phyloP scores from a whole-genome alignment of 2,797 vertebrate species.

The Thalassophryne amazonica region DNA sequence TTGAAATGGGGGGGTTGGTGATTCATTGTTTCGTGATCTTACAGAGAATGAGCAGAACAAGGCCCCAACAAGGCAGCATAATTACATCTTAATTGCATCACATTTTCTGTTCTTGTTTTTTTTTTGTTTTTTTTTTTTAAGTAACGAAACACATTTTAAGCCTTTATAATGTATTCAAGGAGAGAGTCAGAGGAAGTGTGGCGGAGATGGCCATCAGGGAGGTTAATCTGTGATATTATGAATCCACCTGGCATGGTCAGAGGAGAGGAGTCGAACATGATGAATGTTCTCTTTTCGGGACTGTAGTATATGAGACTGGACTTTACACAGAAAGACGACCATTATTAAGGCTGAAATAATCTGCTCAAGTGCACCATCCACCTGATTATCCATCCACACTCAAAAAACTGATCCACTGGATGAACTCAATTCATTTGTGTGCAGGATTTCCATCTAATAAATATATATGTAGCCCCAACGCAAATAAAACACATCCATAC shows the following conservation, averaged over 20 bases:
- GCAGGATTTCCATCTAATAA: no score
- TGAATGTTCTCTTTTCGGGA: constrained; percentile 19
- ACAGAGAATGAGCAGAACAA: constrained; percentile 26
- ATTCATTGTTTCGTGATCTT: constrained; percentile 40
- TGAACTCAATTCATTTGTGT: no score
- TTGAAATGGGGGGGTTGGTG: not conserved
- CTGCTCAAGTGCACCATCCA: no score
- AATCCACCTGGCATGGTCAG: constrained; percentile 63
- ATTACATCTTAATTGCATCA: constrained; percentile 42
- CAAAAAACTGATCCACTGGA: no score
- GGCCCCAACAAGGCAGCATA: constrained; percentile 13
- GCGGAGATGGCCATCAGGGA: constrained; percentile 44
- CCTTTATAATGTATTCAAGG: constrained; percentile 3
- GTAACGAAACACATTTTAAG: constrained; percentile 14
- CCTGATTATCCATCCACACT: no score
- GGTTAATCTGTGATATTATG: constrained; percentile 59
- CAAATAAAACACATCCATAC: no score
- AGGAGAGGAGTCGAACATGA: constrained; percentile 17
- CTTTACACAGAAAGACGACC: no score
- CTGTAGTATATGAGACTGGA: no score
- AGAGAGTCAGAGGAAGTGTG: constrained; percentile 4
- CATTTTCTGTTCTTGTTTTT: not conserved
- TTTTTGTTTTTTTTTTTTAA: not conserved
- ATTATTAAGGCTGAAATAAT: no score
- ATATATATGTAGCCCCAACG: no score